phyloP scores from a whole-genome alignment of 2,888 invertebrate genomes.

The Copidosoma aretas region DNA sequence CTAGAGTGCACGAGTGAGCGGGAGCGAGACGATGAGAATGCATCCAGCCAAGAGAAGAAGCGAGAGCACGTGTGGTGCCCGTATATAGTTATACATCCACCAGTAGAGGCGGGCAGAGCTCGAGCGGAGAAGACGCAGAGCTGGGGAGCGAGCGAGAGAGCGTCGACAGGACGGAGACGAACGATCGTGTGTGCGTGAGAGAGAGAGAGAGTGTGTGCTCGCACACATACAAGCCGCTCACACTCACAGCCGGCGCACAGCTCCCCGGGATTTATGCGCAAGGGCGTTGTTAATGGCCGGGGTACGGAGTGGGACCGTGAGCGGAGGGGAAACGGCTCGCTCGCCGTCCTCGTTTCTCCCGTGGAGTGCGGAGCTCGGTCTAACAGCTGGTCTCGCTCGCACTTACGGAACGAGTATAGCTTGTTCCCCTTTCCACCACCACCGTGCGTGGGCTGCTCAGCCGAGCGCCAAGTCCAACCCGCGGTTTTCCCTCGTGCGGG shows the following conservation, averaged over 20 bases:
- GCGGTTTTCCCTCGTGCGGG: constrained; percentile 26
- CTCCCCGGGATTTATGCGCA: constrained; percentile 61
- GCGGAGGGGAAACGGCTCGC: constrained; percentile 23
- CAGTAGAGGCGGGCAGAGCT: constrained; percentile 46
- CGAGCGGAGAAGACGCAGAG: constrained; percentile 24
- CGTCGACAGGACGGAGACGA: constrained; percentile 38
- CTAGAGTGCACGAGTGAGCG: constrained; percentile 8
- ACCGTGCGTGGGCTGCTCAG: background rate
- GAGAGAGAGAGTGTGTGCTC: constrained; percentile 36
- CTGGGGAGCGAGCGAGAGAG: constrained; percentile 33
- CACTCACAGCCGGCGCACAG: constrained; percentile 46
- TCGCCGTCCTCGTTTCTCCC: constrained; percentile 24
- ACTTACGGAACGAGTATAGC: constrained; percentile 1
- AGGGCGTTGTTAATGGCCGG: constrained; percentile 62
- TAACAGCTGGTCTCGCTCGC: constrained; percentile 24
- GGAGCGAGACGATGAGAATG: background rate
- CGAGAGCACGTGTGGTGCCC: background rate
- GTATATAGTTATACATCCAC: constrained; percentile 38
- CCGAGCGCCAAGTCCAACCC: constrained; percentile 14
- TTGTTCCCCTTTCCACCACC: constrained; percentile 24
- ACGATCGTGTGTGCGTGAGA: constrained; percentile 32
- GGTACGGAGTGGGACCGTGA: constrained; percentile 47
- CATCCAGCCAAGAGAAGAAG: background rate
- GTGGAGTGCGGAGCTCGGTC: background rate
- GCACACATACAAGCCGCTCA: constrained; percentile 24